Conservation (phyloP, 2,113 vertebrate genomes). For the Genyomyrus donnyi region DNA sequence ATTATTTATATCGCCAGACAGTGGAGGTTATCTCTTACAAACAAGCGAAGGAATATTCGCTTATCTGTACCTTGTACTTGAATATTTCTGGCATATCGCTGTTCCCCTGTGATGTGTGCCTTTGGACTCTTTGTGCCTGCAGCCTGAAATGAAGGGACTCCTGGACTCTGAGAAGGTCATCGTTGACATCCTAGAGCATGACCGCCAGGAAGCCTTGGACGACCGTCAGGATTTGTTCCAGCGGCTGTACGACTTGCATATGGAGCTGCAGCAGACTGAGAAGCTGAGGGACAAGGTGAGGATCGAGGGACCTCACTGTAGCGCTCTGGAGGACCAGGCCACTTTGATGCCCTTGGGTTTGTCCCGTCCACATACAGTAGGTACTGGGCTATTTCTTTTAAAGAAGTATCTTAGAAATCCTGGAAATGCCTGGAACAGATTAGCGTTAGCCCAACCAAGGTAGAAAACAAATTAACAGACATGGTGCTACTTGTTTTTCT, state of each 20-base stretch:
- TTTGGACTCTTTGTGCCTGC: not conserved
- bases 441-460: not conserved
- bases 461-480: not conserved
- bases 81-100: not conserved
- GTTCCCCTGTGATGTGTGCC: not conserved
- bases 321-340: not conserved
- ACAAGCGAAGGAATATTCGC: not conserved
- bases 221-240: constrained; percentile 91
- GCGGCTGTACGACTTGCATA: constrained; percentile 86
- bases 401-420: not conserved
- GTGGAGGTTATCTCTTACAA: not conserved
- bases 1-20: not conserved
- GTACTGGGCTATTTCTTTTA: not conserved
- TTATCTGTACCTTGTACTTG: not conserved
- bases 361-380: not conserved
- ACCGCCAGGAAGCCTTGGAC: constrained; percentile 90
- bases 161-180: constrained; percentile 90
- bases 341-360: not conserved
- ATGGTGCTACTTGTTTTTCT: not conserved
- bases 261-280: constrained; percentile 87
- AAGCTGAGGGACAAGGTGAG: constrained; percentile 90
- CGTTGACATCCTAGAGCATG: constrained; percentile 91
- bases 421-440: not conserved
- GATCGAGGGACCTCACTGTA: not conserved
- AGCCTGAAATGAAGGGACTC: constrained; percentile 36